Percentiles rank a stretch among this genome's conserved stretches.
Evolutionary conservation across 2,113 vertebrate genomes (phyloP).

Genomic region (Petrocephalus microphthalmus): DNA sequence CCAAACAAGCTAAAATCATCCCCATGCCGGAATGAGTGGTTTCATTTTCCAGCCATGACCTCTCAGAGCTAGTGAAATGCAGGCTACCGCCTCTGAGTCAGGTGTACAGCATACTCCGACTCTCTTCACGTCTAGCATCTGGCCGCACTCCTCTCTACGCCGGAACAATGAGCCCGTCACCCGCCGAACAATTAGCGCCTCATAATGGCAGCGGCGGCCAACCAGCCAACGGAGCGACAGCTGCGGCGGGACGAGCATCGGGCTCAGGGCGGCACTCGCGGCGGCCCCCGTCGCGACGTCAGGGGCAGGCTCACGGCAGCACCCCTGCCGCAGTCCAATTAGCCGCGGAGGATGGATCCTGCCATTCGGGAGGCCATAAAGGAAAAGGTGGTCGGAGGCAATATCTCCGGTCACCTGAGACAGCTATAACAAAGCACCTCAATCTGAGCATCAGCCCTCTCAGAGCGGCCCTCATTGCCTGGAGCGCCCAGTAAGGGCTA

Average conservation of each 20-base stretch:
- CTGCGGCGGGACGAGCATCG: not conserved
- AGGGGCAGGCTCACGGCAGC: not conserved
- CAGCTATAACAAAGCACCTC: not conserved
- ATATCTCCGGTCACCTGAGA: not conserved
- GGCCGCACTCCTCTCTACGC: not conserved
- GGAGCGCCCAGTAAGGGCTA: not conserved
- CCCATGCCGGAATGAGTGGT: not conserved
- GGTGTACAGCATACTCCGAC: not conserved
- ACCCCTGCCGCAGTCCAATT: not conserved
- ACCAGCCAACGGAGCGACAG: not conserved
- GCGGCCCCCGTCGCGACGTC: not conserved
- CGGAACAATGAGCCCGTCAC: not conserved
- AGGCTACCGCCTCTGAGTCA: not conserved
- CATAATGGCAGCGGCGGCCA: not conserved
- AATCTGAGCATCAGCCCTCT: not conserved
- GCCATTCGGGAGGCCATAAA: slow-evolving; percentile 8
- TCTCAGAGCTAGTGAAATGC: not conserved
- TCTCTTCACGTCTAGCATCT: not conserved
- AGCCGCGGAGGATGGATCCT: not conserved
- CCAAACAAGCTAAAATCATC: not conserved
- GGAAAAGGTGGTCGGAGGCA: not conserved
- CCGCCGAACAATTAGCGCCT: not conserved
- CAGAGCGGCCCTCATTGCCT: not conserved
- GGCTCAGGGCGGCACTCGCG: not conserved
- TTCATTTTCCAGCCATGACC: not conserved